phyloP scores from a whole-genome alignment of 2,888 invertebrate species.

The Palloptera scutellata region DNA sequence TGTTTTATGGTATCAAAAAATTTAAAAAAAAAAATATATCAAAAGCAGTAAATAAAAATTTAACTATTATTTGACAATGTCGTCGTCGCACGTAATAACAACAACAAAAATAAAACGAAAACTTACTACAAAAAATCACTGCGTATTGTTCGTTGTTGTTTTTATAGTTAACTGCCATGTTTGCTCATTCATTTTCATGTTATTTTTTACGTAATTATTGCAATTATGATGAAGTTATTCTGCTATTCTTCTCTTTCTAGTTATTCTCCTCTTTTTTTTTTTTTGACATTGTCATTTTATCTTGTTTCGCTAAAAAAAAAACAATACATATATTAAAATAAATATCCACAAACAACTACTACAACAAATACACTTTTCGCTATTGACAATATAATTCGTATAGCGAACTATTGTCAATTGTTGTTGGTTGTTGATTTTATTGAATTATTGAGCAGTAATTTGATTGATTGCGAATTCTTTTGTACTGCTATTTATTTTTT shows the following conservation, averaged over 20 bases:
- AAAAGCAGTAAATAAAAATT: not conserved
- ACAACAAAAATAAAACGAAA: no score
- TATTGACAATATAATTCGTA: constrained; percentile 1
- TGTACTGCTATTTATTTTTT: not conserved
- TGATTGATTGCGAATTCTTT: constrained; percentile 31
- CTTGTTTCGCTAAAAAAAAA: not conserved
- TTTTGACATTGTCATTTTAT: not conserved
- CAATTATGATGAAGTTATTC: constrained; percentile 31
- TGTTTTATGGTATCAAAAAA: not conserved
- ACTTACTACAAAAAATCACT: constrained; percentile 7
- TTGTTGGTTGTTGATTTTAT: constrained; percentile 4
- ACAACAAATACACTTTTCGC: not conserved
- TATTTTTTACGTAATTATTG: constrained; percentile 37
- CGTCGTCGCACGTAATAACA: no score
- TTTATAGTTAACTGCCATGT: constrained; percentile 10
- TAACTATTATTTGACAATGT: no score
- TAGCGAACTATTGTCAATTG: constrained; percentile 13
- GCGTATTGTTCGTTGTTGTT: constrained; percentile 11
- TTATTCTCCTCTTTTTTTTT: constrained; percentile 21
- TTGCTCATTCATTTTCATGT: constrained; percentile 9
- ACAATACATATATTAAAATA: not conserved
- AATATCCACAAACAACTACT: no score
- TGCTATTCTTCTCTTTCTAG: constrained; percentile 14
- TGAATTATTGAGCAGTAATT: constrained; percentile 26
- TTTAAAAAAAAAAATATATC: not conserved